phyloP scores from a whole-genome alignment of 1,140 invertebrate species.

The Yoshiicerus persimilis region DNA sequence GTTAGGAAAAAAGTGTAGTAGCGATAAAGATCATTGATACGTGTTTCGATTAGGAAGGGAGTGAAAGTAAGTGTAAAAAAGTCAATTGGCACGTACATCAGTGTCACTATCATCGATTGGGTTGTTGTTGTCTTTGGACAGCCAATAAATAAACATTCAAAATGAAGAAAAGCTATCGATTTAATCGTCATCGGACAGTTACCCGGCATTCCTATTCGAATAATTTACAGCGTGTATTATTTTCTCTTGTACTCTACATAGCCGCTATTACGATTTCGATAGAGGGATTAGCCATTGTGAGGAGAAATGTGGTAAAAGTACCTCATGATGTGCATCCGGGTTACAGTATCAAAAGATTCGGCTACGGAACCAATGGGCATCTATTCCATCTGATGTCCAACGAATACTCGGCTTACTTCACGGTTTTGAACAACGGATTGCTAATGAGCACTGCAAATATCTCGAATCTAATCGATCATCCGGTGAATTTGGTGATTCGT shows the following conservation, averaged over 20 bases:
- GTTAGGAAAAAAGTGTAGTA: neutral
- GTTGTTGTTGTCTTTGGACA: neutral
- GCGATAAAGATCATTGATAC: neutral
- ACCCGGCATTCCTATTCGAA: neutral
- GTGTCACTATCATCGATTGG: neutral
- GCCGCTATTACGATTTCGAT: neutral
- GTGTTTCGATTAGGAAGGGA: neutral
- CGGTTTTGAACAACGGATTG: slow-evolving; percentile 80
- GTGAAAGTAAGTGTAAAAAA: neutral
- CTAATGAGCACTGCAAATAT: slow-evolving; percentile 86
- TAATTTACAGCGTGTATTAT: neutral
- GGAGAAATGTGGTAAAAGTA: slow-evolving; percentile 53
- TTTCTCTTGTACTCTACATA: neutral
- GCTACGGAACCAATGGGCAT: slow-evolving; percentile 52
- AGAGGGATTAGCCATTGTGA: slow-evolving; percentile 43
- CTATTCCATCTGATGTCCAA: slow-evolving; percentile 71
- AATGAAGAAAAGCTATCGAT: slow-evolving; percentile 18
- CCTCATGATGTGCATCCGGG: slow-evolving; percentile 80
- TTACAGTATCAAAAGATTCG: slow-evolving; percentile 76
- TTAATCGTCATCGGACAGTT: slow-evolving; percentile 11
- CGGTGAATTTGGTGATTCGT: slow-evolving; percentile 75
- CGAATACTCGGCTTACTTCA: slow-evolving; percentile 78
- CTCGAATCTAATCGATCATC: slow-evolving; percentile 73
- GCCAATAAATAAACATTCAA: neutral
- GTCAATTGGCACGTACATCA: neutral